Evolutionary conservation across 1,140 invertebrate species (phyloP).

Genomic region (Apolygus lucorum): DNA sequence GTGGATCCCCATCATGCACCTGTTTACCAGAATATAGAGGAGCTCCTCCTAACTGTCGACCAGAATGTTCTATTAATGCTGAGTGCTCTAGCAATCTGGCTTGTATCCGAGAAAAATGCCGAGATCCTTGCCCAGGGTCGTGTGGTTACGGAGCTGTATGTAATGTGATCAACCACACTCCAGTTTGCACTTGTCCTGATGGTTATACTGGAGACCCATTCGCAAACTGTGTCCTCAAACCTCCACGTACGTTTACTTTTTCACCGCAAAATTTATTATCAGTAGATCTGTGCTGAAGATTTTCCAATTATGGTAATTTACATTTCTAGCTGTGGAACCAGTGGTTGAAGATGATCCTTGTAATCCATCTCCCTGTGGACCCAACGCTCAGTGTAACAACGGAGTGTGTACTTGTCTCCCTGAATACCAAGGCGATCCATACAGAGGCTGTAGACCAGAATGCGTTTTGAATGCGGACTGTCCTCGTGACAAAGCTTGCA

Average conservation of each 20-base stretch:
- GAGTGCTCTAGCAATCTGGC: conserved; percentile 53
- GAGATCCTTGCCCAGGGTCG: conserved; percentile 62
- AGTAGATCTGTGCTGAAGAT: too few species aligned
- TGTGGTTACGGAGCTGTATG: conserved; percentile 58
- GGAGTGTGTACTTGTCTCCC: conserved; percentile 50
- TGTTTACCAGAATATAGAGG: conserved; percentile 56
- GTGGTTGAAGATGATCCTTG: conserved; percentile 42
- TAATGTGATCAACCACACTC: conserved; percentile 52
- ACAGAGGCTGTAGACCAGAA: conserved; percentile 62
- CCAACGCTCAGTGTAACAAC: conserved; percentile 42
- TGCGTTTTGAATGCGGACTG: conserved; percentile 61
- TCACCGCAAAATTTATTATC: too few species aligned
- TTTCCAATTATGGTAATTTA: too few species aligned
- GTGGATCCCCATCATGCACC: conserved; percentile 49
- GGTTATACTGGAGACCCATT: conserved; percentile 65
- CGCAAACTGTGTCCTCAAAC: conserved; percentile 48
- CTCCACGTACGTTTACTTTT: conserved; percentile 35
- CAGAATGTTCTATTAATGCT: conserved; percentile 56
- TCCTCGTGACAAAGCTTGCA: conserved; percentile 52
- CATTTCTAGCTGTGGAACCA: conserved; percentile 38
- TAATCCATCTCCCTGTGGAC: conserved; percentile 46
- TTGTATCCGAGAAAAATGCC: conserved; percentile 56
- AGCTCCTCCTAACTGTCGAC: conserved; percentile 58
- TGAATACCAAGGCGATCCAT: conserved; percentile 61
- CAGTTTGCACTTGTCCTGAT: conserved; percentile 54